phyloP scores from a whole-genome alignment of 2,113 vertebrate genomes.

The Regulus satrapa region DNA sequence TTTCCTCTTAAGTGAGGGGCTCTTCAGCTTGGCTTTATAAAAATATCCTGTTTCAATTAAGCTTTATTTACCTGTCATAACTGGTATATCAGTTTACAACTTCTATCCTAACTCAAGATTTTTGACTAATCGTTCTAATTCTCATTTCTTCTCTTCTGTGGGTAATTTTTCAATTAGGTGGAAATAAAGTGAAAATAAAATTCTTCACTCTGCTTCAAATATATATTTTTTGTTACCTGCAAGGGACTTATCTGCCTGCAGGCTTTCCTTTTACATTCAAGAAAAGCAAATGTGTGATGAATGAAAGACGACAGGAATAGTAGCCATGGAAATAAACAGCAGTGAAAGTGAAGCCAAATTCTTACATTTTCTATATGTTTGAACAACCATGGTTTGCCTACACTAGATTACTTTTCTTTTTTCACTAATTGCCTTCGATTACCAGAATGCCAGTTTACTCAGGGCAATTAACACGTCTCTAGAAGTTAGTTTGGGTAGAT shows the following conservation, averaged over 20 bases:
- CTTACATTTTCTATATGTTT: not conserved
- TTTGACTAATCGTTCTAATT: not conserved
- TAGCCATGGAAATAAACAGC: not conserved
- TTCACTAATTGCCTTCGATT: slow-evolving; percentile 2
- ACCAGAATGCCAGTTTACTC: not conserved
- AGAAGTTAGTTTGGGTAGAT: not conserved
- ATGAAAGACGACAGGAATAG: not conserved
- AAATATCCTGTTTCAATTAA: not conserved
- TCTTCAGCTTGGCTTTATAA: not conserved
- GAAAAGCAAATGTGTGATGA: not conserved
- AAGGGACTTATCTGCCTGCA: not conserved
- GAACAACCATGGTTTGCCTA: not conserved
- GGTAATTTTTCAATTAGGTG: not conserved
- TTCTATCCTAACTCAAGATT: not conserved
- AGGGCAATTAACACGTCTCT: not conserved
- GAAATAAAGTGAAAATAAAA: not conserved
- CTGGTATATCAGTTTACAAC: not conserved
- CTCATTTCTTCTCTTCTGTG: not conserved
- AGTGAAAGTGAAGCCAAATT: not conserved
- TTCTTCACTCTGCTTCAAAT: not conserved
- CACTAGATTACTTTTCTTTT: not conserved
- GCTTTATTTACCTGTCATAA: not conserved
- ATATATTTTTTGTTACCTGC: not conserved
- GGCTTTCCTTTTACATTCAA: not conserved
- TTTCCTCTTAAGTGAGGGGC: not conserved